Base-by-base conservation (phyloP, 2,888 invertebrate species). In the Nemotelus nigrinus region DNA sequence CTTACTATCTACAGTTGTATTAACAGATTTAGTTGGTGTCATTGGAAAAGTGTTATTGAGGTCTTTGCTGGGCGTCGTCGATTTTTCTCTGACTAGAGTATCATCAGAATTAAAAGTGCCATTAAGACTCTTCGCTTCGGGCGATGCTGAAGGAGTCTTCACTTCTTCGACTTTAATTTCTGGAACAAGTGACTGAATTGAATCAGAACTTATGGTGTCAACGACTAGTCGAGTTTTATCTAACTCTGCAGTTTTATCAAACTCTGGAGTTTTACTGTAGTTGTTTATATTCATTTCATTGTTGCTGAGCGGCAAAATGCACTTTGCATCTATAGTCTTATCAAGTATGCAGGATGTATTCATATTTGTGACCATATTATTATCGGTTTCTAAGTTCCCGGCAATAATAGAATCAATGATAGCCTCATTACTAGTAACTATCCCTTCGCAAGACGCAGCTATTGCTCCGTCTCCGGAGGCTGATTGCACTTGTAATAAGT, bases 1-100 rank as follows among this genome's bases (percentile, higher is more conserved):
- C 39, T 44, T 65, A 10, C 7, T 10, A 41, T 74, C 44, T 41
- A 74, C 39, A 3, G 74, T 74, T 58, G 5, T 58, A 55, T 74
- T 48, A 5, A 47, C 47, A 8, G 74, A 58, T 47, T 41, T 6
- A 41, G n/a, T 4, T 3, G 74, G 39, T 7, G 60, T 47, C 7
- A 45, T 47, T 44, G 45, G n/a, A 39, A 60, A 63, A 5, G 55
- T 71, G 3, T 5, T 44, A 44, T 71, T 43, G n/a, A 55, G n/a
- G 8, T 68, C 39, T n/a, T 48, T 39, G 6, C 50, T 6, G 25
- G 63, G 43, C 41, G 58, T n/a, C 5, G 8, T 7, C 25, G 58
- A n/a, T 58, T n/a, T n/a, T n/a, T 58, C 25, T 63, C 3, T 65
- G 7, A 50, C 8, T 50, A 8, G 47, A 8, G 8, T 47, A 41